phyloP scores from a whole-genome alignment of 2,113 vertebrate species.

The Cygnus atratus region DNA sequence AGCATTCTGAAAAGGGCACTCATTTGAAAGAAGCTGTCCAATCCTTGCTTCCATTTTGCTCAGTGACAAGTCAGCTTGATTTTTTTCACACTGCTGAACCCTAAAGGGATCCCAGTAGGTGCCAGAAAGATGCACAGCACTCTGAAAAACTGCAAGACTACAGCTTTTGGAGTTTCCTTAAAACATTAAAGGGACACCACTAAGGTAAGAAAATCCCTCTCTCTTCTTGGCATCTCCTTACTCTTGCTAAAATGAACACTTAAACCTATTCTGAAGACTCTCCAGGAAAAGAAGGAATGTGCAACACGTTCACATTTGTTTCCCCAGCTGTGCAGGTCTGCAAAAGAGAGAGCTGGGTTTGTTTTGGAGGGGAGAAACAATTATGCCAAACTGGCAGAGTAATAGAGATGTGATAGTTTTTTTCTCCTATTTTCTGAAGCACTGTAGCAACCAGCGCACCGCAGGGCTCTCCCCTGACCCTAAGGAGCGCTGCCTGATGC shows the following conservation, averaged over 20 bases:
- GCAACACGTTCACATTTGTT: background rate
- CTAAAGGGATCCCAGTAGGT: background rate
- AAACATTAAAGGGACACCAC: background rate
- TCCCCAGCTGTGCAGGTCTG: background rate
- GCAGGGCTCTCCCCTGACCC: background rate
- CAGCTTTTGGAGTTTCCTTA: background rate
- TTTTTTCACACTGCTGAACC: background rate
- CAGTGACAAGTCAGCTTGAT: background rate
- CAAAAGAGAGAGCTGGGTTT: background rate
- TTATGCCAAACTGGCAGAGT: background rate
- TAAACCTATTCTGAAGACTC: background rate
- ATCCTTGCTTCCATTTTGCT: background rate
- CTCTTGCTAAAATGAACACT: background rate
- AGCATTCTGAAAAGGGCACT: background rate
- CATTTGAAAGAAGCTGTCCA: background rate
- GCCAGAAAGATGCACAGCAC: background rate
- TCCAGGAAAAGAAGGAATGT: background rate
- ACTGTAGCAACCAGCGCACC: rapidly evolving
- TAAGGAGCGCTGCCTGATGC: background rate
- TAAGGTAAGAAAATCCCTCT: background rate
- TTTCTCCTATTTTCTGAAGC: background rate
- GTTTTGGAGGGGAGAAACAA: background rate
- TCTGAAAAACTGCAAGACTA: background rate
- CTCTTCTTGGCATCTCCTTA: background rate
- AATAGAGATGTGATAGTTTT: background rate